Percentiles rank a stretch among this genome's conserved stretches.
Conservation (phyloP, 2,888 invertebrate genomes). For the Zootermopsis nevadensis region DNA sequence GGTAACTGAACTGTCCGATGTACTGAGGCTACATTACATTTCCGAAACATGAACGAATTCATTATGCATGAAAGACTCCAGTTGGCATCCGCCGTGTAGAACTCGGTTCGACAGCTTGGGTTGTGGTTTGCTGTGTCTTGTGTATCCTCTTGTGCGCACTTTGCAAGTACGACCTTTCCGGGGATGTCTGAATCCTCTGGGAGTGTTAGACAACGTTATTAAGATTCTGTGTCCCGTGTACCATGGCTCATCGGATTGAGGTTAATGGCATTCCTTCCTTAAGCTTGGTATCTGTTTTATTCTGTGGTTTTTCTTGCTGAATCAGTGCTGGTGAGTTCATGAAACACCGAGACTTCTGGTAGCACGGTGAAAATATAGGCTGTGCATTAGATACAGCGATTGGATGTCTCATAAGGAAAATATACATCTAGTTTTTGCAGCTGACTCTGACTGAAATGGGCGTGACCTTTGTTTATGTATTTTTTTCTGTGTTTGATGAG, state of each 20-base stretch:
- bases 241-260: slow-evolving; percentile 55
- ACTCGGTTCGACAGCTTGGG: not conserved
- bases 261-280: slow-evolving; percentile 53
- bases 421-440: too few species aligned
- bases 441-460: too few species aligned
- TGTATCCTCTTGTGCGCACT: slow-evolving; percentile 5
- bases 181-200: slow-evolving; percentile 12
- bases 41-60: not conserved
- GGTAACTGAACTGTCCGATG: too few species aligned
- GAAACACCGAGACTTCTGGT: too few species aligned
- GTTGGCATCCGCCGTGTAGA: not conserved
- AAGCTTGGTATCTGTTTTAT: too few species aligned
- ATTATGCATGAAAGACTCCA: not conserved
- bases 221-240: slow-evolving; percentile 42
- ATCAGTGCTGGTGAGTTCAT: too few species aligned
- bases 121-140: not conserved
- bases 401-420: too few species aligned
- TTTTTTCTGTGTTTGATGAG: too few species aligned
- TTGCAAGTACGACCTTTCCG: slow-evolving; percentile 43
- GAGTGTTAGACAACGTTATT: slow-evolving; percentile 17
- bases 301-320: too few species aligned
- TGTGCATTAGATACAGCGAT: too few species aligned
- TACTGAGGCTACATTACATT: not conserved
- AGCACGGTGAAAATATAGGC: too few species aligned
- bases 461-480: too few species aligned